These are phyloP conservation scores for Xylota sylvarum DNA, from an alignment of 2,888 invertebrate species.

Conservation along the genomic window DNA sequence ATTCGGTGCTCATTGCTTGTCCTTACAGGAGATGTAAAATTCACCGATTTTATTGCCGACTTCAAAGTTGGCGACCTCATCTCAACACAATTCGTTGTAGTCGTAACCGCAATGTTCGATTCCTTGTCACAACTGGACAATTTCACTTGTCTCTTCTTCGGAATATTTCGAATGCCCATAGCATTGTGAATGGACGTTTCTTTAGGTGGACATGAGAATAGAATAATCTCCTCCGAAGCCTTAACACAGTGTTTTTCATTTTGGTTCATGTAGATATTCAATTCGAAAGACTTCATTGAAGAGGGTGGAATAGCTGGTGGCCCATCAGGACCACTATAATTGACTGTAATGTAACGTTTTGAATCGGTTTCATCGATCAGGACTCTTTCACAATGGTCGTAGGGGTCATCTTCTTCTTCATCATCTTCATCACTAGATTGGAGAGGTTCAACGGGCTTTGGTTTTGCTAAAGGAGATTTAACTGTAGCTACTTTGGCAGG, in stretches of 20 bases:
- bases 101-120: slow-evolving; percentile 5
- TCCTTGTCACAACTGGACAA: slow-evolving; percentile 36
- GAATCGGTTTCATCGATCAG: slow-evolving; percentile 60
- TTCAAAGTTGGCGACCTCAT: neutral
- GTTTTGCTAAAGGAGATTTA: slow-evolving; percentile 17
- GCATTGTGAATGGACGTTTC: slow-evolving; percentile 9
- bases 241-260: slow-evolving; percentile 80
- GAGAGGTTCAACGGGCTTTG: neutral
- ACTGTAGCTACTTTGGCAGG: neutral
- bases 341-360: slow-evolving; percentile 21
- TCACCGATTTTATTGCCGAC: neutral
- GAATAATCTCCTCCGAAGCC: slow-evolving; percentile 78
- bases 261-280: slow-evolving; percentile 81
- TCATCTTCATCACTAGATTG: slow-evolving; percentile 58
- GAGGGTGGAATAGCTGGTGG: slow-evolving; percentile 30
- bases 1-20: neutral
- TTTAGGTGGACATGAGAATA: slow-evolving; percentile 70
- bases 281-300: slow-evolving; percentile 75
- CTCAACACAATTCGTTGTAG: slow-evolving; percentile 25
- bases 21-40: neutral
- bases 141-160: slow-evolving; percentile 54
- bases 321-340: slow-evolving; percentile 57
- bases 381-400: slow-evolving; percentile 66
- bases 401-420: slow-evolving; percentile 77
- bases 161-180: slow-evolving; percentile 53